These are phyloP conservation scores for Mya arenaria DNA, from an alignment of 1,140 invertebrate species.

Conservation along the genomic window DNA sequence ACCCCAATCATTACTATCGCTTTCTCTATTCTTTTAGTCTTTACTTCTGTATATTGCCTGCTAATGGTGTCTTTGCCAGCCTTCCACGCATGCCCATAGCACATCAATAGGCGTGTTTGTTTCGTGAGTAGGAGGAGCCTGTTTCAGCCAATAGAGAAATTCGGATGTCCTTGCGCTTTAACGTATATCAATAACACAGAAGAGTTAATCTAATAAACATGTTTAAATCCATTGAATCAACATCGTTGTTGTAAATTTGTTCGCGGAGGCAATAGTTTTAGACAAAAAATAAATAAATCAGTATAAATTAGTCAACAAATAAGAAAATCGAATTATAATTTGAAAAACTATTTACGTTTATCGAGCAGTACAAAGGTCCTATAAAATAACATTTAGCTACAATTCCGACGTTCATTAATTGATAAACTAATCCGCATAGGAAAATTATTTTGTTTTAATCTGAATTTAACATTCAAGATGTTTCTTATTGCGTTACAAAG, in stretches of 20 bases:
- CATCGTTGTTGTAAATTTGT: slow-evolving; percentile 15
- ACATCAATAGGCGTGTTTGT: not conserved
- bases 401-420: slow-evolving; percentile 10
- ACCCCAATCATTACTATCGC: not conserved
- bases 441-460: slow-evolving; percentile 24
- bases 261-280: not conserved
- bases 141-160: slow-evolving; percentile 1
- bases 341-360: slow-evolving; percentile 34
- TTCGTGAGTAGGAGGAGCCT: slow-evolving; percentile 22
- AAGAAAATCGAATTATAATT: slow-evolving; percentile 34
- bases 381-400: slow-evolving; percentile 27
- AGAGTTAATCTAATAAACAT: not conserved
- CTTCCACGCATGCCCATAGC: slow-evolving; percentile 10
- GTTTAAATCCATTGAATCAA: slow-evolving; percentile 22
- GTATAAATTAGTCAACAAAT: slow-evolving; percentile 7
- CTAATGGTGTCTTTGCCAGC: not conserved
- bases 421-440: slow-evolving; percentile 28
- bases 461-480: no score
- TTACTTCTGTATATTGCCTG: slow-evolving; percentile 8
- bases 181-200: not conserved
- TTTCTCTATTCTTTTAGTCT: not conserved
- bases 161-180: not conserved
- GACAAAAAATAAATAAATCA: slow-evolving; percentile 38
- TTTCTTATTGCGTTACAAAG: no score
- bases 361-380: not conserved